Evolutionary conservation across 1,140 invertebrate genomes (phyloP).

Genomic region (Archivesica marissinica): DNA sequence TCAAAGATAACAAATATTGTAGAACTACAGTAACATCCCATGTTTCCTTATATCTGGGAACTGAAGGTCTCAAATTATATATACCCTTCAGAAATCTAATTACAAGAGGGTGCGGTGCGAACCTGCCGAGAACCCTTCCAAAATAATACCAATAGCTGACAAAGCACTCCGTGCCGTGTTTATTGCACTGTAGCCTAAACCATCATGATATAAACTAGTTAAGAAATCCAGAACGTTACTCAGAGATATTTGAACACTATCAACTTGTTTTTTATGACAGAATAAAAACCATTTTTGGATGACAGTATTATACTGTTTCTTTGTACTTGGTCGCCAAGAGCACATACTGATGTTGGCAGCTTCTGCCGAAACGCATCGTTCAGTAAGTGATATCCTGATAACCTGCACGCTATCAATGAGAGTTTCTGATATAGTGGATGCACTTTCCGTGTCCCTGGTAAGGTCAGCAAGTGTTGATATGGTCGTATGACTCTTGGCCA

Average conservation of each 20-base stretch:
- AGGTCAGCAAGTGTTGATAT: neutral
- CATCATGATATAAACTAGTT: conserved; percentile 14
- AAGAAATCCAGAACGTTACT: conserved; percentile 49
- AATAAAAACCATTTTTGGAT: conserved; percentile 37
- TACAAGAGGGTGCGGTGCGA: neutral
- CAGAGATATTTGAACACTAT: conserved; percentile 36
- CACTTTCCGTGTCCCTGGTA: neutral
- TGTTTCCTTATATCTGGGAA: neutral
- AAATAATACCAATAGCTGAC: neutral
- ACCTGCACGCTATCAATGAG: conserved; percentile 11
- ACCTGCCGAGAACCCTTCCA: neutral
- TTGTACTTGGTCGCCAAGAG: conserved; percentile 37
- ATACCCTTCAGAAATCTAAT: conserved; percentile 9
- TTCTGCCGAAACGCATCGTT: conserved; percentile 1
- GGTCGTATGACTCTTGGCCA: conserved; percentile 12
- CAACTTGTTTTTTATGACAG: conserved; percentile 36
- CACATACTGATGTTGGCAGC: conserved; percentile 17
- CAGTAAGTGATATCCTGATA: conserved; percentile 44
- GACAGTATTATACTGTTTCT: conserved; percentile 43
- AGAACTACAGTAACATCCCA: conserved; percentile 37
- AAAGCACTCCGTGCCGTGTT: conserved; percentile 41
- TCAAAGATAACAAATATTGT: neutral
- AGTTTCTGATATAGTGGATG: conserved; percentile 28
- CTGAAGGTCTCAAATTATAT: neutral
- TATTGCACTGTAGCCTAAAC: conserved; percentile 38